A percentile compares a stretch with the other conserved stretches of the same genome.
These are phyloP conservation scores for Ceratitis capitata DNA, from an alignment of 1,140 invertebrate species.

Conservation along the genomic window DNA sequence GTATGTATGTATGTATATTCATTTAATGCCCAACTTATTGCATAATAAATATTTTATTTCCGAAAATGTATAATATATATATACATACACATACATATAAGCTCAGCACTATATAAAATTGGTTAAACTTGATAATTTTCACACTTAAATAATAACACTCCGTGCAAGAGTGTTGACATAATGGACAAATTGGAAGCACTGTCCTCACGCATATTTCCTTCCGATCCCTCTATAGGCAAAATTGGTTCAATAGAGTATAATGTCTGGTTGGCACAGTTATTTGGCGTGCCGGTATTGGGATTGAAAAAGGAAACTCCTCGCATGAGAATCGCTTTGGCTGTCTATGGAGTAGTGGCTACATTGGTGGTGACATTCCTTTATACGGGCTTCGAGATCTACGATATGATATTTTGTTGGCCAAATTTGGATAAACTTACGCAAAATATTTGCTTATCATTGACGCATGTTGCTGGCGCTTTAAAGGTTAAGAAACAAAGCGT, in stretches of 20 bases:
- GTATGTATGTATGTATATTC: too few relatives aligned
- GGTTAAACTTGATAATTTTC: background rate
- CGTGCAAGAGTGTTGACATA: background rate
- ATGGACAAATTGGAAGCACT: constrained; percentile 45
- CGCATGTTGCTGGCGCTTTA: constrained; percentile 48
- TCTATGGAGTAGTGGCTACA: constrained; percentile 36
- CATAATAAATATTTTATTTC: too few relatives aligned
- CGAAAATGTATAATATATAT: too few relatives aligned
- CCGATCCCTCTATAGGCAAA: constrained; percentile 47
- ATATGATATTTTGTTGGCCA: constrained; percentile 48
- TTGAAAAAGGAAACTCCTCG: constrained; percentile 46
- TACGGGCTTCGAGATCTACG: constrained; percentile 51
- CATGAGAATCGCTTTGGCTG: constrained; percentile 26
- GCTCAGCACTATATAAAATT: background rate
- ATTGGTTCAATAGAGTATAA: constrained; percentile 57
- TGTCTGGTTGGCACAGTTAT: constrained; percentile 50
- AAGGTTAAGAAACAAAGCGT: too few relatives aligned
- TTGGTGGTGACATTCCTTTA: constrained; percentile 41
- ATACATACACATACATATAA: too few relatives aligned
- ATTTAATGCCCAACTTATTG: too few relatives aligned
- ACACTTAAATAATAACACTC: background rate
- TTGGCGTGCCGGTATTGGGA: constrained; percentile 51
- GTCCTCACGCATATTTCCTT: constrained; percentile 47
- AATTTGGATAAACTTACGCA: constrained; percentile 53
- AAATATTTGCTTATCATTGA: constrained; percentile 52